phyloP scores from a whole-genome alignment of 2,888 invertebrate species.

The Lithophane ornitopus region DNA sequence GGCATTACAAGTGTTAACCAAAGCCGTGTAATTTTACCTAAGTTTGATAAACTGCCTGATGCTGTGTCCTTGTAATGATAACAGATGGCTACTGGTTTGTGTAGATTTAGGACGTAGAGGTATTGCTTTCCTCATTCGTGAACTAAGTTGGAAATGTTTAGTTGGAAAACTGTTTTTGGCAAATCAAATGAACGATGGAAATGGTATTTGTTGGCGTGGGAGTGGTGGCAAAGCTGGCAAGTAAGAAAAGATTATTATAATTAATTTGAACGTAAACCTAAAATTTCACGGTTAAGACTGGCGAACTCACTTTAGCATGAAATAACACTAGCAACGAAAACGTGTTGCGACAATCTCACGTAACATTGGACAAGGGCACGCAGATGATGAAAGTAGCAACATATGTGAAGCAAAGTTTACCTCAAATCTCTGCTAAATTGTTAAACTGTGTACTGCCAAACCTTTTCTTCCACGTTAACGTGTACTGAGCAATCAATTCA shows the following conservation, averaged over 20 bases:
- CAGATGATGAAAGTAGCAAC: background rate
- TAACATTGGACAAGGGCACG: background rate
- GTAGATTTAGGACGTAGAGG: background rate
- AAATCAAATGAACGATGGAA: background rate
- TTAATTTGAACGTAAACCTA: background rate
- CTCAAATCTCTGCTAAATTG: slow-evolving; percentile 3
- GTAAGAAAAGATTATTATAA: background rate
- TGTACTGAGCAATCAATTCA: slow-evolving; percentile 43
- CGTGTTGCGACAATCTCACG: too few relatives aligned
- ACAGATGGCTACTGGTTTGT: slow-evolving; percentile 5
- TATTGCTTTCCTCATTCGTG: background rate
- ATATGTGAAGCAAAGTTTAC: background rate
- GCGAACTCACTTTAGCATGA: background rate
- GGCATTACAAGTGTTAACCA: slow-evolving; percentile 48
- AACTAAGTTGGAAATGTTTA: slow-evolving; percentile 1
- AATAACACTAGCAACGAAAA: background rate
- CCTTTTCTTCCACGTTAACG: slow-evolving; percentile 33
- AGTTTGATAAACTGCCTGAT: slow-evolving; percentile 43
- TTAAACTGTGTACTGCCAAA: slow-evolving; percentile 20
- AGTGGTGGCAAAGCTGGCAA: slow-evolving; percentile 3
- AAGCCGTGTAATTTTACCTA: slow-evolving; percentile 49
- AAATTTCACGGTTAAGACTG: background rate
- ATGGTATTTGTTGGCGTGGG: too few relatives aligned
- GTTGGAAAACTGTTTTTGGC: background rate
- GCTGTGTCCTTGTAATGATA: slow-evolving; percentile 37